A percentile compares a stretch with the other conserved stretches of the same genome.
Conservation (phyloP, 2,888 invertebrate species). For the Melipona beecheii region DNA sequence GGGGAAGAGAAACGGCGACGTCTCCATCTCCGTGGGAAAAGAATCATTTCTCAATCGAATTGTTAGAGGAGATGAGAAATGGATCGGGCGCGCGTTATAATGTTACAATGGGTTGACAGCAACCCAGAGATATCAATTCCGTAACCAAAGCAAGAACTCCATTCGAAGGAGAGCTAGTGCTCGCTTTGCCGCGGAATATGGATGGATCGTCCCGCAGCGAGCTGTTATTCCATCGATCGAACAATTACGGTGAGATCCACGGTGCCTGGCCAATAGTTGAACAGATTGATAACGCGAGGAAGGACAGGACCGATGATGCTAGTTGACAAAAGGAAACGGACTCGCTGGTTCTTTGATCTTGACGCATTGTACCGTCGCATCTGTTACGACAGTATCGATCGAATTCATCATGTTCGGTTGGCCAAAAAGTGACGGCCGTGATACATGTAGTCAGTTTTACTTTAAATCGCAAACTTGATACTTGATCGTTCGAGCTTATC, state of each 20-base stretch:
- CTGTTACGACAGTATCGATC: too few species aligned
- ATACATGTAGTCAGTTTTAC: too few species aligned
- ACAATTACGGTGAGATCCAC: background rate
- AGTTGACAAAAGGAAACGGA: background rate
- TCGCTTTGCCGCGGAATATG: background rate
- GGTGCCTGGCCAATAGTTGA: background rate
- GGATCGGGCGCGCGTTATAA: background rate
- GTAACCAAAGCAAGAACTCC: background rate
- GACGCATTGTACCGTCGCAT: too few species aligned
- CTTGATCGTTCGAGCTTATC: too few species aligned
- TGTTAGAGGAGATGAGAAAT: background rate
- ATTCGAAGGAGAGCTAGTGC: background rate
- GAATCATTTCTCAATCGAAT: background rate
- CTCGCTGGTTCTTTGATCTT: too few species aligned
- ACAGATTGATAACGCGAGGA: background rate
- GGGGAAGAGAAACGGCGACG: background rate
- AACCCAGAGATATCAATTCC: background rate
- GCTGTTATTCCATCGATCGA: background rate
- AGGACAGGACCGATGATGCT: background rate
- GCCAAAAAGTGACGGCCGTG: too few species aligned
- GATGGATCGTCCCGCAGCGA: background rate
- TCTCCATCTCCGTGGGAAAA: background rate
- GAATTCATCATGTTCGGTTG: too few species aligned
- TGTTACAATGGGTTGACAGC: background rate
- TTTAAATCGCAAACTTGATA: too few species aligned